These are phyloP conservation scores for Tragelaphus imberbis DNA, from an alignment of 2,113 vertebrate genomes.

Conservation along the genomic window DNA sequence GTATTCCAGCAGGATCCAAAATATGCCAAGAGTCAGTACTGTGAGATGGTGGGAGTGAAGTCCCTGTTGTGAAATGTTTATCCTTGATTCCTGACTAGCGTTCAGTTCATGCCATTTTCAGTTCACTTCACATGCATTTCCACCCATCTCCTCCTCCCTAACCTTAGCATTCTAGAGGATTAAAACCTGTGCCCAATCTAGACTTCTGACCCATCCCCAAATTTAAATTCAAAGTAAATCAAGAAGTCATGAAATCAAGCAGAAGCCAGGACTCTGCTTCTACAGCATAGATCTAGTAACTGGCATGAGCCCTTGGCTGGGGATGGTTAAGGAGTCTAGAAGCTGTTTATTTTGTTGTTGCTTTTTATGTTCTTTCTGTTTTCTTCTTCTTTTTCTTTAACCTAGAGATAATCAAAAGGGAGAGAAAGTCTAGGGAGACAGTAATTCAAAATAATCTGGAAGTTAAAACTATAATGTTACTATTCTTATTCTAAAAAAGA, in stretches of 20 bases:
- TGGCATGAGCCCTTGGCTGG: background rate
- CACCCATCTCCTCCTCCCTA: background rate
- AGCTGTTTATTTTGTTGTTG: background rate
- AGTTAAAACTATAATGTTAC: background rate
- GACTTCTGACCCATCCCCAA: background rate
- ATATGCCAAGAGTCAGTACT: background rate
- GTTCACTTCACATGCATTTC: background rate
- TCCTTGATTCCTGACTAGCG: background rate
- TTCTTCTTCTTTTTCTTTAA: background rate
- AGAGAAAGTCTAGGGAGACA: background rate
- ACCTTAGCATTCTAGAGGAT: background rate
- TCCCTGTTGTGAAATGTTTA: background rate
- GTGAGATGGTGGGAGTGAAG: background rate
- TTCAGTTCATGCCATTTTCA: background rate
- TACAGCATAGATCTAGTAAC: background rate
- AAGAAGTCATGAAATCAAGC: background rate
- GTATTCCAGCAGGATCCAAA: background rate
- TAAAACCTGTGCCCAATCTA: background rate
- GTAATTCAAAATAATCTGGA: background rate
- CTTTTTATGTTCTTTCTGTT: background rate
- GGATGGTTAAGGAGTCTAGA: background rate
- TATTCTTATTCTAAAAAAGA: background rate
- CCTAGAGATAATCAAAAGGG: background rate
- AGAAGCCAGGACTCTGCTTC: background rate
- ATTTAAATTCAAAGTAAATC: background rate